These are phyloP conservation scores for Popillia japonica DNA, from an alignment of 1,140 invertebrate species.

Conservation along the genomic window DNA sequence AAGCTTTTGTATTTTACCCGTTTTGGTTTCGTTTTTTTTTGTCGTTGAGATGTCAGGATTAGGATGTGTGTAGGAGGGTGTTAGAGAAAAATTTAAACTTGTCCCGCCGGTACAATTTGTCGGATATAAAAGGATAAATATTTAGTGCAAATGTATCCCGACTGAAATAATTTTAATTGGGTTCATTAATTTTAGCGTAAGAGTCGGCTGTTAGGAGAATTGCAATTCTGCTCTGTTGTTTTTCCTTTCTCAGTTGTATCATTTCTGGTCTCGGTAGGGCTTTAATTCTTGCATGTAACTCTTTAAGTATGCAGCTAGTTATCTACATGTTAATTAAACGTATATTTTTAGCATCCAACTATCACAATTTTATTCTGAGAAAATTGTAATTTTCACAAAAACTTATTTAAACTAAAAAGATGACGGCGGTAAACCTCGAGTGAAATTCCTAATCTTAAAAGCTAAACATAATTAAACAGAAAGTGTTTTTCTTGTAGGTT, in stretches of 20 bases:
- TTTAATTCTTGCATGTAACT: too few relatives aligned
- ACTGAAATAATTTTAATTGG: slow-evolving; percentile 16
- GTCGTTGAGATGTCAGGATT: background rate
- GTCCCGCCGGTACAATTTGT: background rate
- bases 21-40: background rate
- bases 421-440: too few relatives aligned
- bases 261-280: too few relatives aligned
- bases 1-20: too few relatives aligned
- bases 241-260: too few relatives aligned
- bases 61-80: background rate
- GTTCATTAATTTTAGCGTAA: slow-evolving; percentile 3
- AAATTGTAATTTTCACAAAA: too few relatives aligned
- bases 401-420: too few relatives aligned
- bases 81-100: background rate
- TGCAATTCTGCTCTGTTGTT: background rate
- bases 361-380: too few relatives aligned
- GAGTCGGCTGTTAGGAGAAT: background rate
- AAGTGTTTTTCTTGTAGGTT: background rate
- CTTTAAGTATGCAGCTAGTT: too few relatives aligned
- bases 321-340: too few relatives aligned
- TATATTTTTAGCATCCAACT: too few relatives aligned
- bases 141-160: background rate
- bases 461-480: background rate
- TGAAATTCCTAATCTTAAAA: too few relatives aligned
- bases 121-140: slow-evolving; percentile 15